phyloP scores from a whole-genome alignment of 2,113 vertebrate genomes.

The Rhadina sibilatrix region DNA sequence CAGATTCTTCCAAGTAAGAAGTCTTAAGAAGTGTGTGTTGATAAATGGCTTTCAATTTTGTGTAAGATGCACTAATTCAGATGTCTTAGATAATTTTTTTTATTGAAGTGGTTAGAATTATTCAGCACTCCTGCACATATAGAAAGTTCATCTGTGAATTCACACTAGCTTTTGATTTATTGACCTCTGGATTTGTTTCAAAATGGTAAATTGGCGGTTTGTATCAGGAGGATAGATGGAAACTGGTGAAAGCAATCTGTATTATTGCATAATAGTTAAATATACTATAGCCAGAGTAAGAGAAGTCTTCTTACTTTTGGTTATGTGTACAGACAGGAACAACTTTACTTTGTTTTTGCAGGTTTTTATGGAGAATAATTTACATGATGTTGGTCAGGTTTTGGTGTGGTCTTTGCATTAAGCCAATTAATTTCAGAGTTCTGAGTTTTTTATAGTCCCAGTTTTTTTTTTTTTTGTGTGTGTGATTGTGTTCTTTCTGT shows the following conservation, averaged over 20 bases:
- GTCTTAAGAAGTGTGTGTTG: not conserved
- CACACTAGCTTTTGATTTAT: not conserved
- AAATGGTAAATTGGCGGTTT: not conserved
- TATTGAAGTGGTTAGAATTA: not conserved
- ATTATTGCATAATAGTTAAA: not conserved
- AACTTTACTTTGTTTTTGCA: not conserved
- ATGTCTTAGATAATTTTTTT: not conserved
- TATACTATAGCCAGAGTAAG: not conserved
- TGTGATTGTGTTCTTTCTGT: not conserved
- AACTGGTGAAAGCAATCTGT: not conserved
- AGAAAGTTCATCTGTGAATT: not conserved
- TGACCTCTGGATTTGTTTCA: not conserved
- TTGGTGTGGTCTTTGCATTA: not conserved
- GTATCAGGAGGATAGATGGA: not conserved
- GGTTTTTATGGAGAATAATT: not conserved
- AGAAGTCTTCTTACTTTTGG: not conserved
- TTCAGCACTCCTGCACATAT: not conserved
- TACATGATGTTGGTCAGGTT: not conserved
- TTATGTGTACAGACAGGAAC: not conserved
- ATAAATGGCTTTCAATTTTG: not conserved
- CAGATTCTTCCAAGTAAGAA: conserved; percentile 78
- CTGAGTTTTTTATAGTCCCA: not conserved
- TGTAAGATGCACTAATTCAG: not conserved
- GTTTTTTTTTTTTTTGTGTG: not conserved
- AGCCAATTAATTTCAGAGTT: not conserved